Conservation (phyloP, 2,113 vertebrate genomes). For the Poecilia latipinna region DNA sequence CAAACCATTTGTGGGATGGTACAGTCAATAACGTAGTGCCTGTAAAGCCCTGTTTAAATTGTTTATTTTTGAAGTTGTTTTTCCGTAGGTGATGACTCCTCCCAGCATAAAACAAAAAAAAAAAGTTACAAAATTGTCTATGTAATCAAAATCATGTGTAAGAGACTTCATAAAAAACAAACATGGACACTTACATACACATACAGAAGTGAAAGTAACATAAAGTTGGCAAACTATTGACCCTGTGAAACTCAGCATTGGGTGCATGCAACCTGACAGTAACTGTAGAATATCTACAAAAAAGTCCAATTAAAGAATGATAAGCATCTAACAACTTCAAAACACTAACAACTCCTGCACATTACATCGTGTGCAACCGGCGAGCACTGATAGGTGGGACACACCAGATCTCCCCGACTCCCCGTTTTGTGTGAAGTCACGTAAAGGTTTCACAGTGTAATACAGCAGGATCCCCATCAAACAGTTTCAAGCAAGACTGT, state of each 20-base stretch:
- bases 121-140: slow-evolving; percentile 82
- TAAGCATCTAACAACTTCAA: slow-evolving; percentile 79
- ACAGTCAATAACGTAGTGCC: slow-evolving; percentile 72
- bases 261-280: slow-evolving; percentile 81
- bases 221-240: slow-evolving; percentile 83
- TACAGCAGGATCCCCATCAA: slow-evolving; percentile 81
- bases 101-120: slow-evolving; percentile 80
- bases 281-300: slow-evolving; percentile 82
- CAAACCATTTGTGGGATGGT: neutral
- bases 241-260: slow-evolving; percentile 80
- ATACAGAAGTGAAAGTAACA: slow-evolving; percentile 80
- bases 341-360: slow-evolving; percentile 78
- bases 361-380: slow-evolving; percentile 72
- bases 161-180: slow-evolving; percentile 83
- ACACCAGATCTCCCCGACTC: slow-evolving; percentile 64
- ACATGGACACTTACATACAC: slow-evolving; percentile 80
- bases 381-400: slow-evolving; percentile 59
- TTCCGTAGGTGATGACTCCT: slow-evolving; percentile 77
- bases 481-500: slow-evolving; percentile 84
- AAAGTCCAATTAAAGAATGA: slow-evolving; percentile 75
- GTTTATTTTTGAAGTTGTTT: slow-evolving; percentile 81
- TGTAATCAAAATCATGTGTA: slow-evolving; percentile 83
- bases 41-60: slow-evolving; percentile 77
- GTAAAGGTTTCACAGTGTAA: slow-evolving; percentile 81
- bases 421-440: slow-evolving; percentile 68